Base-by-base conservation (phyloP, 2,113 vertebrate species). In the Oxyura jamaicensis region DNA sequence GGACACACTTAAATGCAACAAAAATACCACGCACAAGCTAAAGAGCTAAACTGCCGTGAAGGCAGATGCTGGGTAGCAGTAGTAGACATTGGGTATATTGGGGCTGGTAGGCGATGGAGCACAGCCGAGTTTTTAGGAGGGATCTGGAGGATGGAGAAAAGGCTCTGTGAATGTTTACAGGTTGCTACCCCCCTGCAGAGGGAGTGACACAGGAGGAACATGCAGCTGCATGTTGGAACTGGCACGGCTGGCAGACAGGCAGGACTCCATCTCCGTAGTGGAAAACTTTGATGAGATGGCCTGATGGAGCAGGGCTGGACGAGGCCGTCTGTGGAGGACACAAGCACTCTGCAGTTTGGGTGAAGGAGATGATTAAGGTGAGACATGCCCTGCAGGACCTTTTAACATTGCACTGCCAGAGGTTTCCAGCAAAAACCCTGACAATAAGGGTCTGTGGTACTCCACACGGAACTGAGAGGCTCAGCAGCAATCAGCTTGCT, bases 21-120 rank as follows among this genome's bases (percentile, higher is more conserved):
- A 14, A 84, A 81, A 60, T 48, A 59, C 12, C 0, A 0, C 2
- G 18, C 1, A 2, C n/a, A 53, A 31, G 42, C 2, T 2, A 42
- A 65, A 31, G 17, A 80, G 83, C 76, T 52, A 31, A 71, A 50
- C 15, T 44, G 73, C 46, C 42, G 36, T 0, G 6, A 58, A 62
- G 44, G 69, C 59, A 82, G 58, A n/a, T 6, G 15, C 33, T 31
- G 55, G 41, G 52, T 2, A 79, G 77, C 86, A 48, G 52, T 0
- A 31, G 50, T 14, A 56, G 15, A 29, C 11, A 16, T 18, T 17
- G 16, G 26, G 18, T 6, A 41, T 0, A 1, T 31, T 46, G 39
- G 44, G 81, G 68, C 55, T 8, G 3, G 59, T 33, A 85, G 58
- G 41, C 58, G 76, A 33, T 6, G 31, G 8, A 69, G 63, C 58